These are phyloP conservation scores for Hymenopus coronatus DNA, from an alignment of 2,888 invertebrate genomes.

Conservation along the genomic window DNA sequence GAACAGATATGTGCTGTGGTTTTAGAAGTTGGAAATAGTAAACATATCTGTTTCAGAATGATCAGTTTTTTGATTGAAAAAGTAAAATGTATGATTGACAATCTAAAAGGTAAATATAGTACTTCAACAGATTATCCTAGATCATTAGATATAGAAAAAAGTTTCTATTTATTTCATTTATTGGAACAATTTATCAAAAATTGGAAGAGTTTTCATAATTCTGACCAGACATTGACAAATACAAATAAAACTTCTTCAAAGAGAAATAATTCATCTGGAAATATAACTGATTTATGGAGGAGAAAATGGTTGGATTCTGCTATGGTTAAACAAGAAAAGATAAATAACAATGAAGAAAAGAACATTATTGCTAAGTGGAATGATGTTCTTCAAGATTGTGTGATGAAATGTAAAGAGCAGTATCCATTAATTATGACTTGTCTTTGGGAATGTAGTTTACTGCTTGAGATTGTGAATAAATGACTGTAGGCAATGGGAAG, in stretches of 20 bases:
- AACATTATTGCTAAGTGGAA: slow-evolving; percentile 4
- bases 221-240: neutral
- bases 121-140: neutral
- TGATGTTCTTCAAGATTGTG: neutral
- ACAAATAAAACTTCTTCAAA: neutral
- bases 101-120: neutral
- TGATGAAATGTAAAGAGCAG: neutral
- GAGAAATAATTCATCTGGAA: neutral
- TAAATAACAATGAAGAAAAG: neutral
- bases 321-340: neutral
- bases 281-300: slow-evolving; percentile 10
- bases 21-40: slow-evolving; percentile 2
- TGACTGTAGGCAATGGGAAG: neutral
- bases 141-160: neutral
- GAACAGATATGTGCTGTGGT: neutral
- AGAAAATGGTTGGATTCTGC: neutral
- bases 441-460: neutral
- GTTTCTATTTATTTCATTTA: slow-evolving; percentile 19
- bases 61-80: neutral
- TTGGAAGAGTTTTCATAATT: neutral
- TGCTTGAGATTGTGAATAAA: neutral
- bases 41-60: slow-evolving; percentile 8
- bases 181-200: neutral
- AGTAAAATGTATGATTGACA: neutral
- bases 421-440: slow-evolving; percentile 12